Base-by-base conservation (phyloP, 2,797 vertebrate genomes). In the Lophotriccus pileatus region DNA sequence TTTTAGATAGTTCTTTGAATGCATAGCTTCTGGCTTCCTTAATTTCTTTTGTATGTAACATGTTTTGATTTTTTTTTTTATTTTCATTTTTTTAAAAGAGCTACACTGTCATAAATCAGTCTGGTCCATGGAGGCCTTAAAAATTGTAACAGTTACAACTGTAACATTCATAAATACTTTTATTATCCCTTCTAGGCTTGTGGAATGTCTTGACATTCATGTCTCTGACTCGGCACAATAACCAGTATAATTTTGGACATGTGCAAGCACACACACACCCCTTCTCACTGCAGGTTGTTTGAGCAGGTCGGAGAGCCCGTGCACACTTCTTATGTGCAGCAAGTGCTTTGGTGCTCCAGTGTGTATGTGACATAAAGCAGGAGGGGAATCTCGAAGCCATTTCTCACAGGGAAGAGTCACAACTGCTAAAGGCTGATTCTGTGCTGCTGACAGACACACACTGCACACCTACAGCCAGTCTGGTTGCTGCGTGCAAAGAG, bases 1-100 rank as follows among this genome's bases (percentile, higher is more conserved):
- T 92, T 96, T 90, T 95, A 97, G 92, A 86, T 50, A 89, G 52
- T 30, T 93, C 60, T 93, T 92, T 93, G 62, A 94, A 93, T 91
- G 32, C 32, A 30, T 70, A 84, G 70, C 36, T 94, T 90, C 81
- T 93, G 87, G 52, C 53, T 96, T 96, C 78, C 87, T 82, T 92
- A 74, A 94, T 94, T 86, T 95, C 86, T 96, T 93, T 90, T 94
- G 52, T 68, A 50, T 76, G 58, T 36, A 84, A 39, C 84, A 60
- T 23, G 28, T 72, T 93, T 76, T 70, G 56, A 25, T 73, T 59
- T 34, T 27, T 55, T 63, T 49, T 63, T 67, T 43, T 36, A 44
- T 44, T 44, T 64, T 46, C 16, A 19, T 22, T 22, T 56, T 50
- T 68, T 72, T 32, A 34, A 20, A 70, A 74, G 19, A 89, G 37